Conservation (phyloP, 2,797 vertebrate species). For the Lutra lutra region DNA sequence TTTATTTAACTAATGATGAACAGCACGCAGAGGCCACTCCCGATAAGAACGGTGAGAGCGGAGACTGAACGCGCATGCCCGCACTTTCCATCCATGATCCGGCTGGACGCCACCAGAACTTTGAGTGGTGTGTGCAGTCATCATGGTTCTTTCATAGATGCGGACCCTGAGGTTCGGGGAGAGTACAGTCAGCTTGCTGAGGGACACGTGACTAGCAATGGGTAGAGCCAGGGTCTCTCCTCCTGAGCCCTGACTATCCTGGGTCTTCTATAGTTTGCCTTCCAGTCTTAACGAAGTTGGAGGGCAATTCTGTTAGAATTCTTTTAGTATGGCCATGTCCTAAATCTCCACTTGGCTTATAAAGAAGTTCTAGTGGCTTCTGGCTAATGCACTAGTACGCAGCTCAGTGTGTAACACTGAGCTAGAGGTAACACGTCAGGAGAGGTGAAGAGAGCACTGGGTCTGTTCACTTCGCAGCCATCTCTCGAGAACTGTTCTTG, state of each 20-base stretch:
- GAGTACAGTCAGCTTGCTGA: background rate
- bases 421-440: background rate
- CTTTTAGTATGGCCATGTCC: background rate
- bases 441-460: background rate
- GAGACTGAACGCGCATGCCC: too few species aligned
- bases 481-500: background rate
- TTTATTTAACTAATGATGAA: background rate
- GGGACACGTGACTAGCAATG: accelerated
- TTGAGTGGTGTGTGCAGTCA: accelerated
- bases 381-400: too few species aligned
- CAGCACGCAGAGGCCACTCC: background rate
- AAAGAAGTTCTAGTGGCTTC: background rate
- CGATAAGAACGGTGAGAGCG: background rate
- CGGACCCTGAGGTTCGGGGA: background rate
- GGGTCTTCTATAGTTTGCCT: background rate
- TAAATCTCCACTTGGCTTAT: background rate
- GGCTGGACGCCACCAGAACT: background rate
- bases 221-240: background rate
- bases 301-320: background rate
- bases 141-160: background rate
- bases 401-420: background rate
- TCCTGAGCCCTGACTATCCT: background rate
- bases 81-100: background rate
- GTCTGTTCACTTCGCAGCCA: background rate
- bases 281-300: background rate